Percentiles rank a stretch among this genome's conserved stretches.
phyloP scores from a whole-genome alignment of 1,140 invertebrate species.

The Procambarus virginalis region DNA sequence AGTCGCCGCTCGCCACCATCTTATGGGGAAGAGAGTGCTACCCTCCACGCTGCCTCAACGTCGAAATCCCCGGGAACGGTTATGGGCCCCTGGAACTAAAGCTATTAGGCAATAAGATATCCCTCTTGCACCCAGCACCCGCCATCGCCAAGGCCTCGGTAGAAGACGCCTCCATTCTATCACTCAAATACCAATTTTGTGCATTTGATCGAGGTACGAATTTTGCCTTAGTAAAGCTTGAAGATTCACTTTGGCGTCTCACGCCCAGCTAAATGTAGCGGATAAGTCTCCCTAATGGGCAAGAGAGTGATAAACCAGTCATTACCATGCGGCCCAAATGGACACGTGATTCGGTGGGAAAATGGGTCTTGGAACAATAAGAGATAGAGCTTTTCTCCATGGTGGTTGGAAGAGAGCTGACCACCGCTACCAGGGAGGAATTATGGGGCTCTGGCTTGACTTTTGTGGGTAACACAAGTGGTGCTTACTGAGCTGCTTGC shows the following conservation, averaged over 20 bases:
- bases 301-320: neutral
- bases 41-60: neutral
- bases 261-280: neutral
- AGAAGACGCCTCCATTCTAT: neutral
- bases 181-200: slow-evolving; percentile 1
- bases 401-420: neutral
- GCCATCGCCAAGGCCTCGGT: neutral
- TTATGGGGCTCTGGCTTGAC: neutral
- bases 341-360: neutral
- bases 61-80: neutral
- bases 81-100: neutral
- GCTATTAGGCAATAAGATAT: neutral
- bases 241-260: neutral
- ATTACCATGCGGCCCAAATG: neutral
- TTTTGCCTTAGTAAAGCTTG: neutral
- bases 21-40: slow-evolving; percentile 4
- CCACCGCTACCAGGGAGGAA: neutral
- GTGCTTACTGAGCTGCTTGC: slow-evolving; percentile 3
- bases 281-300: neutral
- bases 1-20: slow-evolving; percentile 10
- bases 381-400: neutral
- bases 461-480: slow-evolving; percentile 8
- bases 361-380: neutral
- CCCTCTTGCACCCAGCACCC: no score
- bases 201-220: neutral